phyloP scores from a whole-genome alignment of 1,140 invertebrate genomes.

The Hesperophylax magnus region DNA sequence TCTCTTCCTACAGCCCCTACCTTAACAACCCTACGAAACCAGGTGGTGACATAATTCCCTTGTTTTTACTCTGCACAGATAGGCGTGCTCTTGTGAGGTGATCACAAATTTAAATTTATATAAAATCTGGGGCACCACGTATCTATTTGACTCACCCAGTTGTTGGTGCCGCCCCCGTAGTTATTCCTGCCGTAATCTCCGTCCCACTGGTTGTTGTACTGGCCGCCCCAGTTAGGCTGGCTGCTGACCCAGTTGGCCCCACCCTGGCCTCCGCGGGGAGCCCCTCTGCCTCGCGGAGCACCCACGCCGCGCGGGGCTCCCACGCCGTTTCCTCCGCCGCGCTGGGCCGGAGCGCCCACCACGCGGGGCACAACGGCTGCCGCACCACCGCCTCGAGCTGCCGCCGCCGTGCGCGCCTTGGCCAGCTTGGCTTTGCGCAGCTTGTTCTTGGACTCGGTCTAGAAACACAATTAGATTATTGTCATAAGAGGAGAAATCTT shows the following conservation, averaged over 20 bases:
- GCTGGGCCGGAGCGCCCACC: not conserved
- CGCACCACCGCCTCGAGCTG: not conserved
- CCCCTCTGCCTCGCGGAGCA: not conserved
- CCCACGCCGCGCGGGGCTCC: not conserved
- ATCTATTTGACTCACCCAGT: not conserved
- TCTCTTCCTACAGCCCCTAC: too few species aligned
- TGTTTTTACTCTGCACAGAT: too few species aligned
- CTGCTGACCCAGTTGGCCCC: not conserved
- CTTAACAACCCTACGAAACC: too few species aligned
- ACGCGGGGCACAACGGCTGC: not conserved
- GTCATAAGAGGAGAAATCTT: too few species aligned
- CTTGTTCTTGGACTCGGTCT: slow-evolving; percentile 31
- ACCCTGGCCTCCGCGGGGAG: not conserved
- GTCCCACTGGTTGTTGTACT: slow-evolving; percentile 30
- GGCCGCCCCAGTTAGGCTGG: slow-evolving; percentile 14
- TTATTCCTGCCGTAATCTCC: slow-evolving; percentile 32
- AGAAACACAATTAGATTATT: not conserved
- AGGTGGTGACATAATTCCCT: too few species aligned
- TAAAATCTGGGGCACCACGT: too few species aligned
- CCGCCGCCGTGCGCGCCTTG: not conserved
- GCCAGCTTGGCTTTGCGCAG: slow-evolving; percentile 7
- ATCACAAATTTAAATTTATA: too few species aligned
- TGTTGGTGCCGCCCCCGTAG: not conserved
- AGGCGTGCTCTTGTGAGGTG: too few species aligned
- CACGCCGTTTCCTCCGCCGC: not conserved